A percentile compares a stretch with the other conserved stretches of the same genome.
Evolutionary conservation across 2,888 invertebrate genomes (phyloP).

Genomic region (Diplazon laetatorius): DNA sequence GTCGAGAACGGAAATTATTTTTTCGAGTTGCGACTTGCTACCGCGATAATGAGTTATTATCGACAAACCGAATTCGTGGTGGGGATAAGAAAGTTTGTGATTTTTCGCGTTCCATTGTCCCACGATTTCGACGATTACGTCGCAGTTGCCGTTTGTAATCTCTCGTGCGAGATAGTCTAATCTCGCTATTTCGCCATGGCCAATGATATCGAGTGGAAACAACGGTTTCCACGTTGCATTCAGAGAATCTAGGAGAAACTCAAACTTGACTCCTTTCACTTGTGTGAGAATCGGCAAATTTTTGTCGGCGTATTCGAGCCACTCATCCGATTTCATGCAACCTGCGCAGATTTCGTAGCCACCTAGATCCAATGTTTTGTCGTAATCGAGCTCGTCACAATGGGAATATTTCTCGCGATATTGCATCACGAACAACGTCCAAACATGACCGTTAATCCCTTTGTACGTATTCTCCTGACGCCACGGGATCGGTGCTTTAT

Average conservation of each 20-base stretch:
- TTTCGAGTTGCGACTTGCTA: background rate
- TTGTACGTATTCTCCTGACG: background rate
- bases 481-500: slow-evolving; percentile 1
- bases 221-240: no score
- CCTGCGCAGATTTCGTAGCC: background rate
- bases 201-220: no score
- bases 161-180: no score
- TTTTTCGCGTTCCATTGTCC: background rate
- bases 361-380: background rate
- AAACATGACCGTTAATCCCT: background rate
- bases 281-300: background rate
- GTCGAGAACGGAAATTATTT: background rate
- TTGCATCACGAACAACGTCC: background rate
- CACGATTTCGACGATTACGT: background rate
- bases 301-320: background rate
- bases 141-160: no score
- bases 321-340: no score
- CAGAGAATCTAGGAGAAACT: no score
- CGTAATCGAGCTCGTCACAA: slow-evolving; percentile 12
- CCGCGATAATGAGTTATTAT: no score
- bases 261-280: background rate
- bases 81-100: background rate
- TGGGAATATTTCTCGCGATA: background rate
- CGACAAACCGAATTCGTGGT: background rate
- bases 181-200: no score